Conservation (phyloP, 2,888 invertebrate species). For the Hydraecia micacea region DNA sequence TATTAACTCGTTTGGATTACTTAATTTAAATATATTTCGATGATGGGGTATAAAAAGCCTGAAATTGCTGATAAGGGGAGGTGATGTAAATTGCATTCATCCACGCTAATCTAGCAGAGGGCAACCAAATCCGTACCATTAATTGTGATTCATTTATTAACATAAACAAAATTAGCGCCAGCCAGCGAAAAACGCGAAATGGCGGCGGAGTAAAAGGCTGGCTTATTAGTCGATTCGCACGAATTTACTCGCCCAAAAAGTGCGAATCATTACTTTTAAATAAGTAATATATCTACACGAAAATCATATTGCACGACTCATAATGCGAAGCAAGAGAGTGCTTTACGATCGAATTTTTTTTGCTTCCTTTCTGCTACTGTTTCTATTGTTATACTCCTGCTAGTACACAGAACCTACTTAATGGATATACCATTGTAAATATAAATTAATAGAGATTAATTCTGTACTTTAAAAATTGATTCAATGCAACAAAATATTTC, state of each 20-base stretch:
- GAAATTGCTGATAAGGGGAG: constrained; percentile 48
- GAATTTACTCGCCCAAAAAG: neutral
- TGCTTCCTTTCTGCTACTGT: too few species aligned
- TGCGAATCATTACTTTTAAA: neutral
- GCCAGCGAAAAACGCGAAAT: neutral
- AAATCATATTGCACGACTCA: too few species aligned
- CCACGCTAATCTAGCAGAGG: constrained; percentile 24
- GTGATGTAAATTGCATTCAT: constrained; percentile 28
- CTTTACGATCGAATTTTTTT: too few species aligned
- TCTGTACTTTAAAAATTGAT: too few species aligned
- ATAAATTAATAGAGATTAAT: too few species aligned
- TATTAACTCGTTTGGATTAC: constrained; percentile 60
- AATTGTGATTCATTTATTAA: constrained; percentile 24
- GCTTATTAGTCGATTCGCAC: neutral
- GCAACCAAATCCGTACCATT: constrained; percentile 11
- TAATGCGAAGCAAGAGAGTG: too few species aligned
- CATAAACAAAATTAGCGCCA: neutral
- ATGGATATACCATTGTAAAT: too few species aligned
- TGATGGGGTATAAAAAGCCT: constrained; percentile 44
- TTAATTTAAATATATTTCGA: constrained; percentile 55
- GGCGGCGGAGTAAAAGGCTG: neutral
- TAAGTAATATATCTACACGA: too few species aligned
- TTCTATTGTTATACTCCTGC: too few species aligned
- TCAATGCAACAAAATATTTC: too few species aligned
- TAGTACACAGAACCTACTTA: too few species aligned